Conservation (phyloP, 1,140 invertebrate genomes). For the Bombus cullumanus region DNA sequence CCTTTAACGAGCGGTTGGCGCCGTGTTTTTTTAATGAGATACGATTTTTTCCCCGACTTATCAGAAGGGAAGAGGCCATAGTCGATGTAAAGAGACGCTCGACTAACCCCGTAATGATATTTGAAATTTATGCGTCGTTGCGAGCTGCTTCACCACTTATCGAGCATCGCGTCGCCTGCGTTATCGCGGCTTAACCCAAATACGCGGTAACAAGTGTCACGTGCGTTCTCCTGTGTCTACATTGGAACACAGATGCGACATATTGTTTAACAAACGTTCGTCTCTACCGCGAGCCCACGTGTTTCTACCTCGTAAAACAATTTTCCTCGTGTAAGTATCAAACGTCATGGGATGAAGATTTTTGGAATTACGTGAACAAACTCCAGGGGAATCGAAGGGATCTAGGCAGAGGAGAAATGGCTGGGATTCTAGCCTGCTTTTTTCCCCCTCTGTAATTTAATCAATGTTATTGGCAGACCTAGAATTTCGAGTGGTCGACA, state of each 20-base stretch:
- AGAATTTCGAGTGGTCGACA: background rate
- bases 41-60: background rate
- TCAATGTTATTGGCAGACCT: background rate
- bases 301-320: background rate
- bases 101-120: constrained; percentile 48
- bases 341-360: background rate
- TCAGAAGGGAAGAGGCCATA: background rate
- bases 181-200: constrained; percentile 55
- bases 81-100: constrained; percentile 16
- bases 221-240: background rate
- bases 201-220: constrained; percentile 43
- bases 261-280: constrained; percentile 21
- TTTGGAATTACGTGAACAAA: background rate
- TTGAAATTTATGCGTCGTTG: constrained; percentile 57
- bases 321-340: background rate
- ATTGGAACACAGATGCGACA: background rate
- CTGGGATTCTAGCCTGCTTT: background rate
- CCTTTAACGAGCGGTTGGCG: constrained; percentile 40
- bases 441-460: background rate
- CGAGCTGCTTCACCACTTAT: constrained; percentile 37
- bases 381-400: background rate
- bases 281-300: background rate
- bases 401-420: background rate
- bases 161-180: constrained; percentile 29
- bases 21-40: background rate